Base-by-base conservation (phyloP, 2,797 vertebrate genomes). In the Myoxocephalus aenaeus region DNA sequence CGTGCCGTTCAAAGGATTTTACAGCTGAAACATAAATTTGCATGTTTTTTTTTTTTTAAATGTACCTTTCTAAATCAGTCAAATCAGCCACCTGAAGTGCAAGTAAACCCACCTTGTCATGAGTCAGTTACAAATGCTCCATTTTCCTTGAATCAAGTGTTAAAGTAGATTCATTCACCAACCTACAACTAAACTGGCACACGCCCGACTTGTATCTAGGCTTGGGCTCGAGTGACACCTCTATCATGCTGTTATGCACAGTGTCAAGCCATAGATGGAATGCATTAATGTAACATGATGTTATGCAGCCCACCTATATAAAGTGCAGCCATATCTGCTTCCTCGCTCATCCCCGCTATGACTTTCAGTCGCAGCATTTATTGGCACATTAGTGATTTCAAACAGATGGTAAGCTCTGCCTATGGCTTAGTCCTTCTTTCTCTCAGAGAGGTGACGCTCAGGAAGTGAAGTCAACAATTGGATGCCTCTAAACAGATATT, bases 341-440 rank as follows among this genome's bases (percentile, higher is more conserved):
- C 66, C 75, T 70, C 44, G 3, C 53, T 54, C 67, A 50, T 53
- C 50, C 61, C 77, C 18, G 63, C 66, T 18, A 10, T 46, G 54
- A 70, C 72, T 81, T 75, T 75, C 65, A 36, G 50, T 70, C 46
- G 5, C 54, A 46, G 67, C 67, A 0, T 86, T 90, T 79, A 82
- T 76, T 70, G 63, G 77, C 81, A 81, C 84, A 84, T 90, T 84
- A 77, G 77, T 73, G 77, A 87, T 86, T 78, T 86, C 79, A 80
- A 79, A 76, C 81, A 62, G 71, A 79, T 73, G 84, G 77, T 77
- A 66, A 86, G 79, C 81, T 69, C 69, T 56, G 75, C 82, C 84
- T 71, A 77, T 80, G 81, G 87, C 74, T 79, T 53, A 9, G 58
- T 79, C 77, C 53, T 48, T 56, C 65, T 65, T 71, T 53, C 62